Evolutionary conservation across 2,797 vertebrate species (phyloP), one percentile per base, ranked within the genome.

Genomic region (Siniperca obscura): DNA sequence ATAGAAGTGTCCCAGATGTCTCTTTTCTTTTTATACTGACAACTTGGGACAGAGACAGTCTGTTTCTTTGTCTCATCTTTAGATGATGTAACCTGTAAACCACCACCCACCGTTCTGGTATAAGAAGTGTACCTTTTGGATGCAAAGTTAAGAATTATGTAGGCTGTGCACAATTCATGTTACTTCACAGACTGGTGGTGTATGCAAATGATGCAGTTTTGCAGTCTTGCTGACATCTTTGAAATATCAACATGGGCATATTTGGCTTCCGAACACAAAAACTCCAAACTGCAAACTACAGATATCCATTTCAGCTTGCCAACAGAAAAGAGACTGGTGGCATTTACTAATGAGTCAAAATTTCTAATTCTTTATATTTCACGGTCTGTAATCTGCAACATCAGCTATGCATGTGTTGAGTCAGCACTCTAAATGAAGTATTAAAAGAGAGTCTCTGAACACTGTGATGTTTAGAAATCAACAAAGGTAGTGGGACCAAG

Each of bases 331-430:
- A 44, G 38, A 55, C 46, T 52, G 14, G 61, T 65, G 17, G 69
- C 44, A 70, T 76, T 81, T 65, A 19, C 70, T 77, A 69, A 82
- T 72, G 64, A 85, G 66, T 79, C 64, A 70, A 83, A 79, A 60
- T 64, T 74, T 79, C 46, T 65, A 44, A 64, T 76, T 87, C 48
- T 60, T 87, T 30, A 62, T 55, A 77, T 78, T 82, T 73, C 64
- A 78, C 10, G 5, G 60, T 57, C 30, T 70, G 44, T 81, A 81
- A 85, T 83, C 40, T 77, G 70, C 60, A 76, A 67, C 83, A 83
- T 79, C 73, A 86, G 69, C 61, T 42, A 46, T 68, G 40, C 46
- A 69, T 52, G 46, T 66, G 46, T 84, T 55, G 42, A 81, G 61
- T 78, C 71, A 75, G 71, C 76, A 67, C 9, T 11, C 34, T 22